Evolutionary conservation across 2,113 vertebrate species (phyloP).

Genomic region (Neotoma lepida): DNA sequence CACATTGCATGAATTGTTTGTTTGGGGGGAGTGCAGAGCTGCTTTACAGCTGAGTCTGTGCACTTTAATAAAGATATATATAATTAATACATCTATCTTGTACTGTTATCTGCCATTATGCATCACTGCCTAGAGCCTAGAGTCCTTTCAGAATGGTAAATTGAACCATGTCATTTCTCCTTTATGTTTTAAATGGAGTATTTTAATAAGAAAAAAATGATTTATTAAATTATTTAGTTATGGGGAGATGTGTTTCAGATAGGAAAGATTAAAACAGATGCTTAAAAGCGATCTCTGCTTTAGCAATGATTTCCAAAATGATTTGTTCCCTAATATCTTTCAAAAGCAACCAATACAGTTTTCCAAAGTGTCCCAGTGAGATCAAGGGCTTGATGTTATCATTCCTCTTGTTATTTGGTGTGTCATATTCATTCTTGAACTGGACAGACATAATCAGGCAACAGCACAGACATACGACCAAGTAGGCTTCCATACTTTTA

Average conservation of each 20-base stretch:
- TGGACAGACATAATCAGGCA: background rate
- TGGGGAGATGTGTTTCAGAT: background rate
- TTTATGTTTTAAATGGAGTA: constrained; percentile 23
- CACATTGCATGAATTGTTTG: background rate
- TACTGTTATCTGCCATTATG: background rate
- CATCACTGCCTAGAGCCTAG: background rate
- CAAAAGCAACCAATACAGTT: background rate
- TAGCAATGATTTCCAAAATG: constrained; percentile 42
- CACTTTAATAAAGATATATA: background rate
- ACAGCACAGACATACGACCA: background rate
- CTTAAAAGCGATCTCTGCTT: background rate
- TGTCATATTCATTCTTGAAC: background rate
- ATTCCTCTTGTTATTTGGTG: background rate
- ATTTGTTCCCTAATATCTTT: background rate
- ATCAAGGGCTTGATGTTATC: background rate
- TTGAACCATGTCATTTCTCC: background rate
- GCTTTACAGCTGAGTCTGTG: background rate
- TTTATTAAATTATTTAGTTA: background rate
- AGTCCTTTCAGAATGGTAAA: background rate
- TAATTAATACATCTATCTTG: background rate
- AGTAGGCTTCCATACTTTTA: background rate
- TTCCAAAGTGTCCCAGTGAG: background rate
- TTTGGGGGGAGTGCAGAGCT: background rate
- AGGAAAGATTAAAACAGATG: background rate
- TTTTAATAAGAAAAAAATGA: constrained; percentile 26